These are phyloP conservation scores for Solen grandis DNA, from an alignment of 1,140 invertebrate genomes.

Conservation along the genomic window DNA sequence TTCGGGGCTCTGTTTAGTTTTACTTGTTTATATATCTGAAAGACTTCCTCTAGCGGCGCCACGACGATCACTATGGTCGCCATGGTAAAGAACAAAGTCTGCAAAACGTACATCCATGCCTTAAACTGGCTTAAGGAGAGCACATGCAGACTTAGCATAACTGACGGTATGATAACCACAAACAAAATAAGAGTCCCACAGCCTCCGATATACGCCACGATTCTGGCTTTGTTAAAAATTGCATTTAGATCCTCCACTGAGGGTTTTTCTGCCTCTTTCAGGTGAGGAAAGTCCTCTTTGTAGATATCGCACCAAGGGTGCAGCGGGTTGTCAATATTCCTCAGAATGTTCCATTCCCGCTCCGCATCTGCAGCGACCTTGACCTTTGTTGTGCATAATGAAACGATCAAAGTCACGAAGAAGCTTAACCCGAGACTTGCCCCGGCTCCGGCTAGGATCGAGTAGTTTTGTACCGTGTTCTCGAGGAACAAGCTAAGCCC, in stretches of 20 bases:
- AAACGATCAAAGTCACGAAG: constrained; percentile 61
- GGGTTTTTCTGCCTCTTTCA: constrained; percentile 61
- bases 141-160: constrained; percentile 68
- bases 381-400: constrained; percentile 64
- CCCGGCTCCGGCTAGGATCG: constrained; percentile 65
- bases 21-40: constrained; percentile 58
- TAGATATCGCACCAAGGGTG: constrained; percentile 77
- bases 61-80: constrained; percentile 64
- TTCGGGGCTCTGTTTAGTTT: constrained; percentile 47
- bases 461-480: constrained; percentile 66
- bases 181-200: constrained; percentile 57
- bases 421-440: constrained; percentile 60
- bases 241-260: constrained; percentile 61
- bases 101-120: constrained; percentile 60
- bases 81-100: constrained; percentile 68
- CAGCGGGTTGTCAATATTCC: constrained; percentile 80
- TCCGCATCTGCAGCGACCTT: constrained; percentile 32
- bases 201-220: constrained; percentile 66
- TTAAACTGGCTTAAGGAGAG: constrained; percentile 61
- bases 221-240: constrained; percentile 64
- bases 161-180: constrained; percentile 64
- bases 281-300: constrained; percentile 63
- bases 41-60: constrained; percentile 66
- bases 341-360: constrained; percentile 76
- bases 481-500: constrained; percentile 63